Percentiles rank a stretch among this genome's conserved stretches.
phyloP scores from a whole-genome alignment of 2,888 invertebrate species.

The Rugalucina vietnamica region DNA sequence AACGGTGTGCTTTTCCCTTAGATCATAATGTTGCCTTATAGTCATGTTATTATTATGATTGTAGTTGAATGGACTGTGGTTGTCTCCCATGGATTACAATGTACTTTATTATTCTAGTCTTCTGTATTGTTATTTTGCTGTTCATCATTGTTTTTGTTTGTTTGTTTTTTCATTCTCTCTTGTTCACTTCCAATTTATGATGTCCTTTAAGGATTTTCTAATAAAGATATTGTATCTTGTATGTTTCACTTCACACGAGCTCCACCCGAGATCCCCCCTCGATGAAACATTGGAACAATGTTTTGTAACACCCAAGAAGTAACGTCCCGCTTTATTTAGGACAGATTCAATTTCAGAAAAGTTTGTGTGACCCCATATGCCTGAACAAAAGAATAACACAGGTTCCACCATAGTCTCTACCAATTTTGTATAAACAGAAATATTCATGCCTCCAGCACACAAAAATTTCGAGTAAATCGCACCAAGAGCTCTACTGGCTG shows the following conservation, averaged over 20 bases:
- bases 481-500: neutral
- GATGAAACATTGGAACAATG: neutral
- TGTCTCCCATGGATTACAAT: too few relatives aligned
- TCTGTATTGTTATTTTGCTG: too few relatives aligned
- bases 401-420: neutral
- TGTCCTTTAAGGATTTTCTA: too few relatives aligned
- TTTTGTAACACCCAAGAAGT: neutral
- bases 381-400: neutral
- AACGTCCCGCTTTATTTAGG: neutral
- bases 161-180: too few relatives aligned
- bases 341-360: neutral
- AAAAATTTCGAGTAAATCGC: neutral
- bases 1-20: too few relatives aligned
- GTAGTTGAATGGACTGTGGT: too few relatives aligned
- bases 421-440: neutral
- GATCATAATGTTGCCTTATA: too few relatives aligned
- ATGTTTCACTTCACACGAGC: neutral
- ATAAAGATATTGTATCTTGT: too few relatives aligned
- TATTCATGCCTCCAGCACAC: neutral
- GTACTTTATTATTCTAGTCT: too few relatives aligned
- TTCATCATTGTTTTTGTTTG: too few relatives aligned
- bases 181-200: too few relatives aligned
- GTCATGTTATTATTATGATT: too few relatives aligned
- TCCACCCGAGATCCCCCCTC: slow-evolving; percentile 1
- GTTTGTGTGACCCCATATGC: neutral